Percentiles rank a stretch among this genome's conserved stretches.
phyloP scores from a whole-genome alignment of 2,797 vertebrate species.

The Xerus rutilus region DNA sequence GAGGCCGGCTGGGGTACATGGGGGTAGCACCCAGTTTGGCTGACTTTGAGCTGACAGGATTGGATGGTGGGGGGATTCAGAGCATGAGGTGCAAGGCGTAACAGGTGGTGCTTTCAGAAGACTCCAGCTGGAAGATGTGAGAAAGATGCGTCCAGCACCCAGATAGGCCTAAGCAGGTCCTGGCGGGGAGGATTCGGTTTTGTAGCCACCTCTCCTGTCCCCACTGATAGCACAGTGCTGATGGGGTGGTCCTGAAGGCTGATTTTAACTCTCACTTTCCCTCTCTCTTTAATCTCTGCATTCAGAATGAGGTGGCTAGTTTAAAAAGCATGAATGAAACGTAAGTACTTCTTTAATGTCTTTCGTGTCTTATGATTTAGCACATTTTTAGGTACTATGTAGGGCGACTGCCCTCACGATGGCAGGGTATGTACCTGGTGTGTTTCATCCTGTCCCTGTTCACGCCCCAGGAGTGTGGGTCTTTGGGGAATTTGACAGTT shows the following conservation, averaged over 20 bases:
- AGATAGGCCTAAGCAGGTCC: not conserved
- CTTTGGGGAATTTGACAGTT: not conserved
- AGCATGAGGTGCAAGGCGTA: not conserved
- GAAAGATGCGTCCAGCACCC: not conserved
- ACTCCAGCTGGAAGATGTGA: not conserved
- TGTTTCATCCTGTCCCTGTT: accelerated
- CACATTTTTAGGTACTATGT: not conserved
- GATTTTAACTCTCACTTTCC: conserved; percentile 64
- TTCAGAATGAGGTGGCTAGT: conserved; percentile 71
- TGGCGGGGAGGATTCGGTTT: not conserved
- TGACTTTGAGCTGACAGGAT: not conserved
- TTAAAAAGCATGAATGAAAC: conserved; percentile 37
- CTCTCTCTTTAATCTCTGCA: conserved; percentile 71
- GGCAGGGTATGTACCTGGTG: accelerated
- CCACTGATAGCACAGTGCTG: not conserved
- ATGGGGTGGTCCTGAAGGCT: not conserved
- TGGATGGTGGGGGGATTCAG: too few species aligned
- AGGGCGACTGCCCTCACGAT: accelerated
- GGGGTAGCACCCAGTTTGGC: not conserved
- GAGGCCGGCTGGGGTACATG: not conserved
- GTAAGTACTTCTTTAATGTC: conserved; percentile 63
- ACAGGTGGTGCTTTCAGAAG: not conserved
- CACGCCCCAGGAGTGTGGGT: not conserved
- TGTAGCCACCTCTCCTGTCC: not conserved
- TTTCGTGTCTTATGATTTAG: not conserved